A percentile compares a stretch with the other conserved stretches of the same genome.
Evolutionary conservation across 2,888 invertebrate genomes (phyloP).

Genomic region (Dexiosoma caninum): DNA sequence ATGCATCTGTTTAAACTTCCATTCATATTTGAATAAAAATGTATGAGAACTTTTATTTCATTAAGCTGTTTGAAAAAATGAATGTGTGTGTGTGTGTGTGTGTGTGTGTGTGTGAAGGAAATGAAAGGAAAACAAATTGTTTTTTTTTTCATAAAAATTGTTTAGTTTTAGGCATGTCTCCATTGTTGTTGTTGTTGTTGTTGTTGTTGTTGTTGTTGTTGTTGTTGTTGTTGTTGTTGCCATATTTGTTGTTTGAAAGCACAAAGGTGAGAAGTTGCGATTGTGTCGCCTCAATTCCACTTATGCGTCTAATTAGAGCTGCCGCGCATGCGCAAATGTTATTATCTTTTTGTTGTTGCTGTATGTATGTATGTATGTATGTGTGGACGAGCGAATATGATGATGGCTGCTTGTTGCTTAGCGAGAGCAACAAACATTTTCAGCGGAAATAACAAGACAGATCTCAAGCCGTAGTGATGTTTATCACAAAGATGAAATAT

Average conservation of each 20-base stretch:
- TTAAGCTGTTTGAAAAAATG: conserved; percentile 1
- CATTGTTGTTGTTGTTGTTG: neutral
- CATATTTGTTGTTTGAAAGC: conserved; percentile 29
- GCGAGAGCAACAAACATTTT: conserved; percentile 59
- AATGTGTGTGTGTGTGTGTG: neutral
- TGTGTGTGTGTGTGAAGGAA: neutral
- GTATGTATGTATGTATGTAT: neutral
- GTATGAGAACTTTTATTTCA: conserved; percentile 41
- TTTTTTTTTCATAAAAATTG: neutral
- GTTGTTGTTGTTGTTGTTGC: neutral
- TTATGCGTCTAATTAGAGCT: conserved; percentile 77
- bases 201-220: neutral
- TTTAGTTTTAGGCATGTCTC: neutral
- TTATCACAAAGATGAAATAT: conserved; percentile 75
- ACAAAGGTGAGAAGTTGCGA: conserved; percentile 72
- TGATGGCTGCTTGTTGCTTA: neutral
- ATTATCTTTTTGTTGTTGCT: neutral
- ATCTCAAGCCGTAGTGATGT: conserved; percentile 64
- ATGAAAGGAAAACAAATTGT: neutral
- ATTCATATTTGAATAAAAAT: conserved; percentile 45
- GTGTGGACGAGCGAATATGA: neutral
- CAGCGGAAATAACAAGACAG: conserved; percentile 71
- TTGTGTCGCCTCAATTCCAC: conserved; percentile 73
- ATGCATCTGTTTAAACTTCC: conserved; percentile 57
- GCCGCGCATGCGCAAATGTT: conserved; percentile 72